Conservation (phyloP, 2,113 vertebrate genomes). For the Scalopus aquaticus region DNA sequence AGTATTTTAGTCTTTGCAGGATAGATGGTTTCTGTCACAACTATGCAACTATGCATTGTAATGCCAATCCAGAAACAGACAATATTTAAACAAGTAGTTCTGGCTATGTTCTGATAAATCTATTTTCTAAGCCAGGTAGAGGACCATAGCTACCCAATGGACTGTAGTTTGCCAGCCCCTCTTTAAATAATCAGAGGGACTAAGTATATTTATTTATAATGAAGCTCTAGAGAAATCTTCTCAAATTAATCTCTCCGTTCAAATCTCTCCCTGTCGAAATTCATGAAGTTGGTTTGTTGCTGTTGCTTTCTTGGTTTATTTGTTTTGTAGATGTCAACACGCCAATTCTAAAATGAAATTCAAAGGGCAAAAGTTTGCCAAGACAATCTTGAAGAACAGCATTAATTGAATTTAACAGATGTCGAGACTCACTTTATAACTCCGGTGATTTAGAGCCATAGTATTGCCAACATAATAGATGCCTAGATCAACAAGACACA, state of each 20-base stretch:
- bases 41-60: not conserved
- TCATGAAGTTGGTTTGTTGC: not conserved
- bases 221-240: not conserved
- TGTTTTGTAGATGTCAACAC: not conserved
- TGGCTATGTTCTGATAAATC: not conserved
- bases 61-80: not conserved
- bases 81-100: not conserved
- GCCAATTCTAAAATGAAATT: not conserved
- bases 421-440: not conserved
- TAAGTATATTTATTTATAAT: not conserved
- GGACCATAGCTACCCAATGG: not conserved
- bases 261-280: not conserved
- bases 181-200: conserved; percentile 4
- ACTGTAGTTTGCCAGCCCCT: not conserved
- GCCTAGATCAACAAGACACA: not conserved
- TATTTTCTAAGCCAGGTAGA: not conserved
- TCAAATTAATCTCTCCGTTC: not conserved
- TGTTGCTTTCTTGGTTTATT: not conserved
- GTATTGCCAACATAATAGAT: not conserved
- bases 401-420: not conserved
- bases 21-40: not conserved
- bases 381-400: not conserved
- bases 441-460: not conserved
- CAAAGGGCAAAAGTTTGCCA: not conserved
- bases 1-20: not conserved